Base-by-base conservation (phyloP, 2,888 invertebrate species). In the Campoletis raptor region DNA sequence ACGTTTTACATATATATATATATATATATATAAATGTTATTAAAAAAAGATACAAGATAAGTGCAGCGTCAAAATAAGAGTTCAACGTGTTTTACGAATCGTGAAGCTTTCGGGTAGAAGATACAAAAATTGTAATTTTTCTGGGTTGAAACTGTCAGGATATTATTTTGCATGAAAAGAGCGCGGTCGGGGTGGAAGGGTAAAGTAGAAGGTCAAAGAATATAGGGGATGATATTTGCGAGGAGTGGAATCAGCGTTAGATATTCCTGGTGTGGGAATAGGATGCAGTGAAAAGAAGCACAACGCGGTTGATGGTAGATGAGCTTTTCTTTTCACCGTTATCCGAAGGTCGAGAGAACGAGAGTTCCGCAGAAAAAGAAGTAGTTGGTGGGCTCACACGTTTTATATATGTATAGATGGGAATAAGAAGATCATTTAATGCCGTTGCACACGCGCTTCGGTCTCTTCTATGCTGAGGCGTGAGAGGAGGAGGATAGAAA, bases 251-350 rank as follows among this genome's bases (percentile, higher is more conserved):
- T 82, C 79, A 48, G 76, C 70, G 45, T 82, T 54, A 57, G 76
- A 76, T 69, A 82, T 74, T 30, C 54, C 21, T 57, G 37, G 61
- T 15, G 21, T 2, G 40, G 54, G 24, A 30, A 67, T n/a, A 67
- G 69, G 64, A 21, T 30, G 64, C 40, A 70, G 64, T 64, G 84
- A 76, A 48, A 76, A 76, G 54, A 37, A 40, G 30, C 40, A 45
- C 67, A 80, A 37, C 8, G 8, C 30, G 21, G 15, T 52, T 18
- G 36, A 45, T 9, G 52, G 15, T 52, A 66, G 42, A 15, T 45
- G 81, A 73, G 83, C 64, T 73, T 83, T 81, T 83, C 83, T 86
- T 83, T 83, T 86, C 81, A 86, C 42, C 77, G 40, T 61, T 74
- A 82, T 69, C 52, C 70, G 74, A 81, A 24, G 64, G 52, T 61